Conservation (phyloP, 2,113 vertebrate species). For the Onychostruthus taczanowskii region DNA sequence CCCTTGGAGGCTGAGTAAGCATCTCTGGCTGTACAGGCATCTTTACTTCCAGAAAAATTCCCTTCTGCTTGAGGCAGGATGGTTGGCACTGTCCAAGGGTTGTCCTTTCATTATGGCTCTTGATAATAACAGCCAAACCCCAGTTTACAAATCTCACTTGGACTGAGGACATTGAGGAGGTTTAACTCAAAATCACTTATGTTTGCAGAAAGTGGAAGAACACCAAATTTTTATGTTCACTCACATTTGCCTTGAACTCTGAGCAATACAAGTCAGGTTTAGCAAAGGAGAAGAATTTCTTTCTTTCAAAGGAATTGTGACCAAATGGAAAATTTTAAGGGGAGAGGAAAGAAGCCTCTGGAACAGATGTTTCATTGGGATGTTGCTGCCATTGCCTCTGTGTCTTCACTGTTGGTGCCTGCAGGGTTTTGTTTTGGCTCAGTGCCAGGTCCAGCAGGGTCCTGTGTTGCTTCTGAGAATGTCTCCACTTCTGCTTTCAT, state of each 20-base stretch:
- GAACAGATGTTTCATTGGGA: background rate
- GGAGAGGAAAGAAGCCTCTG: background rate
- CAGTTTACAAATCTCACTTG: rapidly evolving
- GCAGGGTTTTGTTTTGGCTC: background rate
- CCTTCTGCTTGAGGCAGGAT: background rate
- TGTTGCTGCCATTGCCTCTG: background rate
- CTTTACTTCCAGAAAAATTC: background rate
- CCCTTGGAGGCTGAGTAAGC: background rate
- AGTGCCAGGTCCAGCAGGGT: background rate
- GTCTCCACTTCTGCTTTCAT: background rate
- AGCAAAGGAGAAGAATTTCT: background rate
- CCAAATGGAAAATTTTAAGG: background rate
- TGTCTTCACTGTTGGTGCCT: background rate
- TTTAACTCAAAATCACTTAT: background rate
- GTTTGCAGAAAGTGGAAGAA: background rate
- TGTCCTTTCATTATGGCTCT: background rate
- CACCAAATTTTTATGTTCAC: background rate
- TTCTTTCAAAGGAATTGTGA: background rate
- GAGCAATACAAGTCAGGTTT: background rate
- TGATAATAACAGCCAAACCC: background rate
- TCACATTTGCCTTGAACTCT: background rate
- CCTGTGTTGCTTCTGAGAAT: background rate
- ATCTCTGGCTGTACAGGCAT: background rate
- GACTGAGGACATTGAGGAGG: rapidly evolving
- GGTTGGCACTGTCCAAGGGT: background rate